Evolutionary conservation across 2,113 vertebrate species (phyloP), one percentile per base, ranked within the genome.

Genomic region (Coregonus clupeaformis): DNA sequence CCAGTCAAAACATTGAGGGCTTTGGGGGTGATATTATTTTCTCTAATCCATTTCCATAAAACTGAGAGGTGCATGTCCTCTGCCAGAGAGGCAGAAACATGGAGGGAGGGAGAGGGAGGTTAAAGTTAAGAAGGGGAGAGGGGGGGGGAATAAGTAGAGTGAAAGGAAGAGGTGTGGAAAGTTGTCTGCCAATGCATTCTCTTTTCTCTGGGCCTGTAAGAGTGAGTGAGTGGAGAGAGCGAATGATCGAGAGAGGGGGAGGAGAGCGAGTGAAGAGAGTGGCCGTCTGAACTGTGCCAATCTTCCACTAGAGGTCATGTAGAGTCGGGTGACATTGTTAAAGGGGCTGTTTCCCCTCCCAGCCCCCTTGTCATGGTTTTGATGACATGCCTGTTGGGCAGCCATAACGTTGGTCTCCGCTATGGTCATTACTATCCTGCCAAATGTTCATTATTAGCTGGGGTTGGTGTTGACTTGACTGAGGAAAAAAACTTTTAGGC

Each of bases 301-400:
- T 30, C 78, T 78, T 90, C 92, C 92, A 91, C 91, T 88, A 92
- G 92, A 92, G 90, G 92, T 90, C 91, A 92, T 52, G 13, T 52
- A 52, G 49, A 18, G 12, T 52, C 86, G 91, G 88, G 82, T 75
- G 86, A 85, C 81, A 81, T 75, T 77, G 74, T 79, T 74, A 42
- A 49, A 59, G 72, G 74, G 68, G 27, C 22, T 20, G 69, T 60
- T 64, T 24, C n/a, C 55, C 29, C 72, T 75, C 27, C 65, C 65
- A 45, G 45, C 24, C 49, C 49, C 36, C 36, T 42, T 42, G 36
- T 72, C 29, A 59, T 77, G 74, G 71, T 68, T 78, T 45, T 80
- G 32, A 75, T 78, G 76, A 83, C 73, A 77, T 68, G 52, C 68
- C 69, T n/a, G n/a, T n/a, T n/a, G n/a, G n/a, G 76, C 69, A 71